Conservation (phyloP, 1,140 invertebrate species). For the Leucophenga varia region DNA sequence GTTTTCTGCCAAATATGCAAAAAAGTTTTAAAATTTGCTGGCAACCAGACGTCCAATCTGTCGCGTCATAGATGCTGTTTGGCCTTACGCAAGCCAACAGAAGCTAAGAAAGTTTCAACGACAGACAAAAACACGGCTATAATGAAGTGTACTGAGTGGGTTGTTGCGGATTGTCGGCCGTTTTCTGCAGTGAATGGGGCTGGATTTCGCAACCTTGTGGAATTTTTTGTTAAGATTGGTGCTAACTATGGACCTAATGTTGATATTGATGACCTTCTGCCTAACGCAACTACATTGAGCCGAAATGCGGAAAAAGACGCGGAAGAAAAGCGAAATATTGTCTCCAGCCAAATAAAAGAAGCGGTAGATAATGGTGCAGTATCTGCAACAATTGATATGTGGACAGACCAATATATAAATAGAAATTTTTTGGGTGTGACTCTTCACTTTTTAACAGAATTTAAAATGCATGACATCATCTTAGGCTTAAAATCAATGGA, state of each 20-base stretch:
- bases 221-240: not conserved
- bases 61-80: too few relatives aligned
- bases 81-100: too few relatives aligned
- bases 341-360: not conserved
- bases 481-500: too few relatives aligned
- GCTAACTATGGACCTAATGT: conserved; percentile 6
- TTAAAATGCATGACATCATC: conserved; percentile 4
- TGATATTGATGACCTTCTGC: conserved; percentile 5
- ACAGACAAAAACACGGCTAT: too few relatives aligned
- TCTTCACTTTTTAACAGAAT: conserved; percentile 4
- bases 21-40: too few relatives aligned
- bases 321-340: conserved; percentile 1
- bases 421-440: conserved; percentile 11
- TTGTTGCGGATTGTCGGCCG: conserved; percentile 3
- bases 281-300: not conserved
- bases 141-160: too few relatives aligned
- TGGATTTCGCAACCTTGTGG: conserved; percentile 1
- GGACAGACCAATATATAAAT: conserved; percentile 8
- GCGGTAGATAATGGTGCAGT: conserved; percentile 1
- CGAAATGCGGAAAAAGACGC: not conserved
- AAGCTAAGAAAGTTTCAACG: too few relatives aligned
- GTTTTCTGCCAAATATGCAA: too few relatives aligned
- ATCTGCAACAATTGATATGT: conserved; percentile 7
- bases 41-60: too few relatives aligned
- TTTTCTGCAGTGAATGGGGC: conserved; percentile 4